Percentiles rank a stretch among this genome's conserved stretches.
Conservation (phyloP, 30 jellyfish, hydroid and myxozoan genomes). For the Sanderia malayensis region DNA sequence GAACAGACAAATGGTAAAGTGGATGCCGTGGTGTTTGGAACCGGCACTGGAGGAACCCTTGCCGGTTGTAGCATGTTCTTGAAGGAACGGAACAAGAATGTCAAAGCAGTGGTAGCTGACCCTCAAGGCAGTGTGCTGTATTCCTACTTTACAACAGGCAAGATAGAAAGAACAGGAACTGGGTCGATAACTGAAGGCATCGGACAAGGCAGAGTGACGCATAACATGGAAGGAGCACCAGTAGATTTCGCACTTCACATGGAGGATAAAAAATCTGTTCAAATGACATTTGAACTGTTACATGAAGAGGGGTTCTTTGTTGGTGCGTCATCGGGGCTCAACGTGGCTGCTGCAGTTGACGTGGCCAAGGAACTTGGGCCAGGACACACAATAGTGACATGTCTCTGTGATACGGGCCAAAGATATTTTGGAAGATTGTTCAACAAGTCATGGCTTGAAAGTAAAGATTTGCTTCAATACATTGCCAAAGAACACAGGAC, state of each 20-base stretch:
- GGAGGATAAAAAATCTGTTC: slow-evolving; percentile 75
- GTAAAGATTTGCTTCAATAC: slow-evolving; percentile 61
- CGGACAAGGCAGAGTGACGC: slow-evolving; percentile 88
- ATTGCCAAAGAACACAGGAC: slow-evolving; percentile 66
- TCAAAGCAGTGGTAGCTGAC: slow-evolving; percentile 80
- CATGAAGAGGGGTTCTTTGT: slow-evolving; percentile 95
- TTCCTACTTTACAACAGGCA: slow-evolving; percentile 67
- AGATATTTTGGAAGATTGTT: slow-evolving; percentile 78
- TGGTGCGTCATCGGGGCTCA: slow-evolving; percentile 92
- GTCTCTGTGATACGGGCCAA: slow-evolving; percentile 95
- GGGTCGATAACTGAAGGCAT: slow-evolving; percentile 93
- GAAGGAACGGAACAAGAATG: slow-evolving; percentile 75
- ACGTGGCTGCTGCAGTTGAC: slow-evolving; percentile 96
- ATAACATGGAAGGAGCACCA: slow-evolving; percentile 85
- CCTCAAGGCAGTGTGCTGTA: slow-evolving; percentile 93
- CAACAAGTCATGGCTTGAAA: slow-evolving; percentile 69
- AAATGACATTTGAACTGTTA: slow-evolving; percentile 81
- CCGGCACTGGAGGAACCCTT: slow-evolving; percentile 97
- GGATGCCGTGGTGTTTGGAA: slow-evolving; percentile 86
- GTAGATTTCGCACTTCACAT: slow-evolving; percentile 83
- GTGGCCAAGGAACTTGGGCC: slow-evolving; percentile 96
- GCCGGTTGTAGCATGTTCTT: slow-evolving; percentile 87
- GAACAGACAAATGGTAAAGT: slow-evolving; percentile 95
- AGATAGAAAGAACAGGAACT: slow-evolving; percentile 76
- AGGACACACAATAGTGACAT: slow-evolving; percentile 88